Evolutionary conservation across 2,113 vertebrate genomes (phyloP).

Genomic region (Calyptommatus sinebrachiatus): DNA sequence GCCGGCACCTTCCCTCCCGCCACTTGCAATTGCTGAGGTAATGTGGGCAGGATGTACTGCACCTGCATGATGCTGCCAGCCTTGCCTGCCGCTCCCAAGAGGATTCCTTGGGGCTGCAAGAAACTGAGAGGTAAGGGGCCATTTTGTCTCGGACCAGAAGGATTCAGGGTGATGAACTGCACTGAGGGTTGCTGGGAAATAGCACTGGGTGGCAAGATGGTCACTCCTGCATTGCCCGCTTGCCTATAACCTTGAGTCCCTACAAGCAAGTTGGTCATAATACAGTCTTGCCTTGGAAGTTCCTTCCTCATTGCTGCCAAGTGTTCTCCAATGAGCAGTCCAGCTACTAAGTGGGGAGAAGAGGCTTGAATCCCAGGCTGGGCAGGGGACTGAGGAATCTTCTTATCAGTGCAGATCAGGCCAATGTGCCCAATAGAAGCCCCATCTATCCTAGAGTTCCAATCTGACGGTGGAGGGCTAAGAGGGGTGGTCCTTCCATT

Average conservation of each 20-base stretch:
- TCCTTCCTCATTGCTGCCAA: constrained; percentile 59
- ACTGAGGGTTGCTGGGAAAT: constrained; percentile 69
- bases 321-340: constrained; percentile 59
- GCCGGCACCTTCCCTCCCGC: constrained; percentile 56
- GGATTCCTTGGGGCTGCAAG: constrained; percentile 56
- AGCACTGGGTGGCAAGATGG: constrained; percentile 52
- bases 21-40: constrained; percentile 79
- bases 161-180: constrained; percentile 77
- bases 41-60: constrained; percentile 89
- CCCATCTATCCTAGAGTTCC: constrained; percentile 47
- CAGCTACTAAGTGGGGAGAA: constrained; percentile 62
- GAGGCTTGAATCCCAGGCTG: constrained; percentile 34
- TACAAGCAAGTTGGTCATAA: constrained; percentile 80
- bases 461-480: constrained; percentile 55
- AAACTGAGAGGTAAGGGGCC: constrained; percentile 68
- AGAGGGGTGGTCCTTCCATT: constrained; percentile 33
- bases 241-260: constrained; percentile 72
- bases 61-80: constrained; percentile 82
- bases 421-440: constrained; percentile 47
- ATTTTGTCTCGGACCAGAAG: constrained; percentile 61
- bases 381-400: constrained; percentile 33
- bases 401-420: constrained; percentile 63
- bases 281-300: constrained; percentile 56
- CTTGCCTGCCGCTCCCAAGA: constrained; percentile 58
- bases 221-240: constrained; percentile 4